Evolutionary conservation across 2,797 vertebrate genomes (phyloP).

Genomic region (Ptychadena robeensis): DNA sequence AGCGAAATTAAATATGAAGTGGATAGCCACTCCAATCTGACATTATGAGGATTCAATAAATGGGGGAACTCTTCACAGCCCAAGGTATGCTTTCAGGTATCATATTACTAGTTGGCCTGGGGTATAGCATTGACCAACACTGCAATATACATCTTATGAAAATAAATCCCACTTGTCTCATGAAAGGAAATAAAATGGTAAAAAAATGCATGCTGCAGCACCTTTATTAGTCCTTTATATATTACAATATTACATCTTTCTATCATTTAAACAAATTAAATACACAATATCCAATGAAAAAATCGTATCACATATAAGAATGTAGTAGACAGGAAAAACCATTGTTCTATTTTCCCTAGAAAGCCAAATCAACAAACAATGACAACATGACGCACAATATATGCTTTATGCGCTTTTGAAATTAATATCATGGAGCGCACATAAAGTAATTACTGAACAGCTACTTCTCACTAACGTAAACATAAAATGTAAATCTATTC

Average conservation of each 20-base stretch:
- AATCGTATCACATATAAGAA: slow-evolving; percentile 9
- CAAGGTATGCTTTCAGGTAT: no score
- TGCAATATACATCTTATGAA: neutral
- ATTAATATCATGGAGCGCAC: slow-evolving; percentile 39
- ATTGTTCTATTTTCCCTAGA: slow-evolving; percentile 2
- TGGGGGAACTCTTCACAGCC: no score
- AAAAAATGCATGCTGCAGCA: no score
- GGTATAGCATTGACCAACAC: no score
- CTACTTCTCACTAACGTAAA: slow-evolving; percentile 17
- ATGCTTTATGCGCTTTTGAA: slow-evolving; percentile 30
- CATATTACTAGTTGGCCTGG: no score
- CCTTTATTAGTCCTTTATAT: neutral
- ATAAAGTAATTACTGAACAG: slow-evolving; percentile 38
- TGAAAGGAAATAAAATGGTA: neutral
- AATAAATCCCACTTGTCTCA: neutral
- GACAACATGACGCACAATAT: slow-evolving; percentile 21
- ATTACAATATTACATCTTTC: slow-evolving; percentile 10
- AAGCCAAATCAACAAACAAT: slow-evolving; percentile 44
- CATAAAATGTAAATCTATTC: slow-evolving; percentile 25
- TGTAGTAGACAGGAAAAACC: slow-evolving; percentile 7
- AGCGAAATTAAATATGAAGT: no score
- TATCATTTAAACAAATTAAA: slow-evolving; percentile 34
- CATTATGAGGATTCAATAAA: no score
- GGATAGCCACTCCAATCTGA: no score
- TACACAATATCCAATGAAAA: slow-evolving; percentile 11